Evolutionary conservation across 2,888 invertebrate species (phyloP).

Genomic region (Nymphalis c-album): DNA sequence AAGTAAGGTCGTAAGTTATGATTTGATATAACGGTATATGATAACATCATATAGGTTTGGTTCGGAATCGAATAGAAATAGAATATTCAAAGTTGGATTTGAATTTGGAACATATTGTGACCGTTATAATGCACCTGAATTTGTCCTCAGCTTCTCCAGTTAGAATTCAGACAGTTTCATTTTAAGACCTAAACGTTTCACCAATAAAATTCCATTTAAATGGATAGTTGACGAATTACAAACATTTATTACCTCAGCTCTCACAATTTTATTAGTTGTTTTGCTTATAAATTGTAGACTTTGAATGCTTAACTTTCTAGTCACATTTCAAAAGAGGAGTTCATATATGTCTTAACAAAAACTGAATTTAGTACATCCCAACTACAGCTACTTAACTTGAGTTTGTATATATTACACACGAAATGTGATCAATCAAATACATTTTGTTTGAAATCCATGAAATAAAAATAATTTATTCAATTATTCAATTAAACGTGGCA

Average conservation of each 20-base stretch:
- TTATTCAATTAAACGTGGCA: slow-evolving; percentile 49
- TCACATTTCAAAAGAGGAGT: not conserved
- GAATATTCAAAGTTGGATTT: too few species aligned
- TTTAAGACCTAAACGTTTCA: too few species aligned
- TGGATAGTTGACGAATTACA: not conserved
- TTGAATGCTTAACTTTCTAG: slow-evolving; percentile 1
- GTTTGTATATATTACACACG: not conserved
- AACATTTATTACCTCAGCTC: not conserved
- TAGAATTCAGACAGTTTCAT: too few species aligned
- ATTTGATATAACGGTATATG: too few species aligned
- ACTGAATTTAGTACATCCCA: too few species aligned
- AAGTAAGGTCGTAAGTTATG: too few species aligned
- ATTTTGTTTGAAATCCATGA: slow-evolving; percentile 32
- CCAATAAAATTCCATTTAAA: not conserved
- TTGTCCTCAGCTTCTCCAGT: too few species aligned
- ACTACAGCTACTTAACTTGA: not conserved
- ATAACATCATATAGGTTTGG: too few species aligned
- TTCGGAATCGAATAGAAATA: too few species aligned
- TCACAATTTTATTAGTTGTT: not conserved
- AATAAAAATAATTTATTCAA: slow-evolving; percentile 43
- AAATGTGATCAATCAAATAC: not conserved
- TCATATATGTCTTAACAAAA: too few species aligned
- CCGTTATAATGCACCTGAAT: too few species aligned
- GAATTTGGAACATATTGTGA: too few species aligned
- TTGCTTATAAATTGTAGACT: not conserved